Conservation (phyloP, 92 coral and sea anemone species). For the Nematostella vectensis region DNA sequence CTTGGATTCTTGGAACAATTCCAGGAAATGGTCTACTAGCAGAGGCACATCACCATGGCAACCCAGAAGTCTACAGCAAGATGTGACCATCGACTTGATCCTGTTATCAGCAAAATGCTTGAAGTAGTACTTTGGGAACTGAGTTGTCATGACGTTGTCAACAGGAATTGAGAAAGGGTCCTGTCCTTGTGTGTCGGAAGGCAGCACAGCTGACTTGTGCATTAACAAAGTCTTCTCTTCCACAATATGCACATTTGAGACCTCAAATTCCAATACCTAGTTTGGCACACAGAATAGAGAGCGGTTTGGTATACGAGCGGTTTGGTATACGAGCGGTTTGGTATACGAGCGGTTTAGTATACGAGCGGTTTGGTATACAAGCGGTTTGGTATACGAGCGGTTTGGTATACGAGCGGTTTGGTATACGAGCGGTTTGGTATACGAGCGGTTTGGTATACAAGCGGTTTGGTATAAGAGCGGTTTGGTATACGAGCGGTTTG, state of each 20-base stretch:
- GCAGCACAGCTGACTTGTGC: slow-evolving; percentile 46
- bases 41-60: slow-evolving; percentile 67
- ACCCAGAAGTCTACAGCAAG: slow-evolving; percentile 70
- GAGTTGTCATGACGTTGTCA: slow-evolving; percentile 28
- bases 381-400: no score
- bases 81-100: slow-evolving; percentile 43
- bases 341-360: no score
- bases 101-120: slow-evolving; percentile 78
- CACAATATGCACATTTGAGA: slow-evolving; percentile 81
- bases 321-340: no score
- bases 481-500: no score
- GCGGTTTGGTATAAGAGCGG: no score
- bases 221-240: slow-evolving; percentile 66
- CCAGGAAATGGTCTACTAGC: slow-evolving; percentile 78
- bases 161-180: slow-evolving; percentile 48
- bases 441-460: no score
- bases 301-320: background rate
- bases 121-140: slow-evolving; percentile 71
- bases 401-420: no score
- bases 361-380: no score
- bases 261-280: slow-evolving; percentile 81
- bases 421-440: no score
- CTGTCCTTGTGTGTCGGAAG: slow-evolving; percentile 48
- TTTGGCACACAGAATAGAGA: slow-evolving; percentile 9
- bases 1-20: slow-evolving; percentile 73